Evolutionary conservation across 2,113 vertebrate species (phyloP), one percentile per base, ranked within the genome.

Genomic region (Delphinus delphis): DNA sequence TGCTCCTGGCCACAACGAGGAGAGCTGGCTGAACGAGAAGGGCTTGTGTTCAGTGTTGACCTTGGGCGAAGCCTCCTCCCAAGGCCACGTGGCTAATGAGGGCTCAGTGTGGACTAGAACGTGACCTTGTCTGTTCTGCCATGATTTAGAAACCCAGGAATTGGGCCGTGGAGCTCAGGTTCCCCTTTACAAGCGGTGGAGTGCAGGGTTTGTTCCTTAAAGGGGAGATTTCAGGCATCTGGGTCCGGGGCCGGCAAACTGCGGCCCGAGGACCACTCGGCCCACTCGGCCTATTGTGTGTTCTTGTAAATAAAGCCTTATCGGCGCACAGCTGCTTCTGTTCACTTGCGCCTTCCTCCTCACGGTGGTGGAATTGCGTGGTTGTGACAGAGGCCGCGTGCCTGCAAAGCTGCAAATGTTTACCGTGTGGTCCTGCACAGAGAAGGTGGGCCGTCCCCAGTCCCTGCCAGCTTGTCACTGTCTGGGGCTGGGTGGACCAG

Each of bases 381-480:
- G 21, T 28, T 28, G 28, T 31, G 12, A 44, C 36, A 5, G 63
- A 86, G 71, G 13, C 15, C 0, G 0, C 6, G 8, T n/a, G 70
- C 9, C 44, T 65, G 58, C 18, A 11, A 1, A 41, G 36, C 20
- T 20, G 62, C 15, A 38, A 26, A 2, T 14, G 0, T 70, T 36
- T 60, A 8, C 50, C 2, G 2, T 5, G 31, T 26, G 8, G 14
- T 26, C 21, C 47, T 26, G 21, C 55, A 5, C 15, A 44, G 71
- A 28, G 12, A 14, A n/a, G 4, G 11, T 15, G n/a, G 3, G 13
- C 1, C 1, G 1, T 6, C 55, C 50, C 25, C 14, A 6, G 47
- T n/a, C 23, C 18, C 4, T 28, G 47, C 53, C 17, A 1, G 18
- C 23, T 77, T 12, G 13, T 62, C 20, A 5, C 28, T 21, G 21